Percentiles rank a stretch among this genome's conserved stretches.
phyloP scores from a whole-genome alignment of 2,113 vertebrate species.

The Callipepla squamata region DNA sequence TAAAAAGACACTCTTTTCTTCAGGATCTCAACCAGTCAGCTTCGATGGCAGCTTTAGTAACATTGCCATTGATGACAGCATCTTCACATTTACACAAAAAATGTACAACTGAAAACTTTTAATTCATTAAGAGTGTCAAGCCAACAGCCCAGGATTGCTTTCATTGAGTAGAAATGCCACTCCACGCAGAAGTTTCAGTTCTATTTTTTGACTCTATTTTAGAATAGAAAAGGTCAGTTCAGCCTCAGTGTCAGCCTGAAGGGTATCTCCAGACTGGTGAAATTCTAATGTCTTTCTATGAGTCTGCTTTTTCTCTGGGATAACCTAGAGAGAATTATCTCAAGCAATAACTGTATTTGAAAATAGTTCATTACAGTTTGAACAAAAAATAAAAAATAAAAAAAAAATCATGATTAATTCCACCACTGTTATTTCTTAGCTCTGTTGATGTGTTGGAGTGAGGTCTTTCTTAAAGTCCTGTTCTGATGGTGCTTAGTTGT shows the following conservation, averaged over 20 bases:
- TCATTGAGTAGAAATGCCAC: background rate
- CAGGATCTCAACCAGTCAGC: background rate
- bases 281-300: background rate
- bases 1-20: background rate
- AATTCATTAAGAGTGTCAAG: background rate
- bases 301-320: background rate
- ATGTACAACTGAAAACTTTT: background rate
- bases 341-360: background rate
- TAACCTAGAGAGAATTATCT: background rate
- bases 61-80: background rate
- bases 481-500: background rate
- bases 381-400: background rate
- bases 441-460: background rate
- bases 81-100: background rate
- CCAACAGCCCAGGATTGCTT: background rate
- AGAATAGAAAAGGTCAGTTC: background rate
- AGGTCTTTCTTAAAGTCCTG: background rate
- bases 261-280: background rate
- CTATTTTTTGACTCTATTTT: background rate
- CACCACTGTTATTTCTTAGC: background rate
- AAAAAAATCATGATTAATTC: background rate
- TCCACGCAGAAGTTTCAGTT: background rate
- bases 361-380: background rate
- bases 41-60: background rate
- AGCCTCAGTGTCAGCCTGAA: background rate